These are phyloP conservation scores for Cancer borealis DNA, from an alignment of 2,888 invertebrate genomes.

Conservation along the genomic window DNA sequence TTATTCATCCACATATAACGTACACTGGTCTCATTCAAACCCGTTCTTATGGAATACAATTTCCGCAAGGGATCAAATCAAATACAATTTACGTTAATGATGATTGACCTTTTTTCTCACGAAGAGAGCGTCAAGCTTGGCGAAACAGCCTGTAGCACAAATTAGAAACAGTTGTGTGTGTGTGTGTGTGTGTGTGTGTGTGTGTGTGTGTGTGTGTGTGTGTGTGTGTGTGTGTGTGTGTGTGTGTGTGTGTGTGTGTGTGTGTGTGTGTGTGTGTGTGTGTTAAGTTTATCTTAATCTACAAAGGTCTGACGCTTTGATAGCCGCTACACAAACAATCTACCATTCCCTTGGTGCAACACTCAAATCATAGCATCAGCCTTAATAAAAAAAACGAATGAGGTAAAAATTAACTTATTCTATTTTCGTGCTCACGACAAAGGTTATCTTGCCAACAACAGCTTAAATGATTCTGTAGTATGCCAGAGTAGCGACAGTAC, in stretches of 20 bases:
- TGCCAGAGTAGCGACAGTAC: not conserved
- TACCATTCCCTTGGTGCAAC: not conserved
- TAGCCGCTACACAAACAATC: not conserved
- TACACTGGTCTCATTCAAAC: not conserved
- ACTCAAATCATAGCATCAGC: not conserved
- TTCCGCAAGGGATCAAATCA: constrained; percentile 12
- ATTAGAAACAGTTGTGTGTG: not conserved
- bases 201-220: not conserved
- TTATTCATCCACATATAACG: not conserved
- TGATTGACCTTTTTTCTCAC: not conserved
- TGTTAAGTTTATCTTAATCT: too few species aligned
- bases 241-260: constrained; percentile 43
- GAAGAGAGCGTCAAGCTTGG: not conserved
- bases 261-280: too few species aligned
- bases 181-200: too few species aligned
- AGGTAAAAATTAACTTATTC: not conserved
- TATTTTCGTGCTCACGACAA: not conserved
- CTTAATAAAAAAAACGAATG: not conserved
- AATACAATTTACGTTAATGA: not conserved
- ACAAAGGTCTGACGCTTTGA: not conserved
- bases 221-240: constrained; percentile 57
- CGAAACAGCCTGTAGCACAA: not conserved
- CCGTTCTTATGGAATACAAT: constrained; percentile 2
- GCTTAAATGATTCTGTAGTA: not conserved
- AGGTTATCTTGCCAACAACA: not conserved